phyloP scores from a whole-genome alignment of 2,113 vertebrate species.

The Pomatorhinus ruficollis region DNA sequence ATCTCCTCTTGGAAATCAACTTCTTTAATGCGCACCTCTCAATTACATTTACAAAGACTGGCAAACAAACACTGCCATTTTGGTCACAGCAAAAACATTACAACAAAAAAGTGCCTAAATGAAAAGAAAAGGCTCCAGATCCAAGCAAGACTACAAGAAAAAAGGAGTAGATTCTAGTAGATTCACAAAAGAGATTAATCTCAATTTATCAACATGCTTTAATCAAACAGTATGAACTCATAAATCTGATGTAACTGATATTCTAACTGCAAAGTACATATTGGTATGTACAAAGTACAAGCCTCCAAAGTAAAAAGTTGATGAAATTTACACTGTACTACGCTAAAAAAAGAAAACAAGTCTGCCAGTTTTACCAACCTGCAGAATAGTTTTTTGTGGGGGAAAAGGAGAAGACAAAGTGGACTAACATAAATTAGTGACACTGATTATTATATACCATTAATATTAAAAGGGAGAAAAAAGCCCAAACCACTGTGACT shows the following conservation, averaged over 20 bases:
- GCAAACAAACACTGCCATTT: neutral
- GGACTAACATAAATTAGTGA: neutral
- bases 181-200: neutral
- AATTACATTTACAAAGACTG: neutral
- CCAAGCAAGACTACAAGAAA: neutral
- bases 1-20: neutral
- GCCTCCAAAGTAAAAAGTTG: neutral
- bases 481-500: neutral
- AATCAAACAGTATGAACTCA: neutral
- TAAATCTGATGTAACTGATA: neutral
- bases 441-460: neutral
- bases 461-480: neutral
- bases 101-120: neutral
- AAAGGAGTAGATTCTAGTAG: accelerated
- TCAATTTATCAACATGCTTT: neutral
- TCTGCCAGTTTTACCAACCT: neutral
- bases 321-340: neutral
- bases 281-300: neutral
- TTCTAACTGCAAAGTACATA: neutral
- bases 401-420: neutral
- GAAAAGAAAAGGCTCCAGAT: neutral
- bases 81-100: neutral
- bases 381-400: neutral
- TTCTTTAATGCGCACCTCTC: neutral
- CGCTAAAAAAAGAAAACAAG: neutral